Percentiles rank a stretch among this genome's conserved stretches.
phyloP scores from a whole-genome alignment of 2,888 invertebrate genomes.

The Eremobia ochroleuca region DNA sequence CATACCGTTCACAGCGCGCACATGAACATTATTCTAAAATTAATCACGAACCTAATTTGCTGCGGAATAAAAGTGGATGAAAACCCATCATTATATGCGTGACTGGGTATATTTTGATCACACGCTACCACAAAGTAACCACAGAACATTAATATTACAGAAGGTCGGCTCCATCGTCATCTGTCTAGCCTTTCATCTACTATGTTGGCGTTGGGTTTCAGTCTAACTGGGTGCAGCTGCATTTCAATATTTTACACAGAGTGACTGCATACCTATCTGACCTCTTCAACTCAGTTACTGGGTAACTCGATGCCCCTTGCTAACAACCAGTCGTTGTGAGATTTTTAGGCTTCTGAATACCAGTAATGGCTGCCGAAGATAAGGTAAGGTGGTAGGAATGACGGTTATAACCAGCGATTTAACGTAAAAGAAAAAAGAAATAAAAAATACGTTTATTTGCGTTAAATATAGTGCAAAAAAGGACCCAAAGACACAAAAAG shows the following conservation, averaged over 20 bases:
- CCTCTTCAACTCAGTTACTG: not conserved
- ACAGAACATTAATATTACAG: conserved; percentile 1
- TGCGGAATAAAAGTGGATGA: conserved; percentile 44
- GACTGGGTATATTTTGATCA: conserved; percentile 61
- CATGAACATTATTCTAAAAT: conserved; percentile 46
- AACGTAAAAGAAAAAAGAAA: too few species aligned
- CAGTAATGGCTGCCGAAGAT: not conserved
- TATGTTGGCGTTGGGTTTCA: not conserved
- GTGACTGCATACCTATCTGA: not conserved
- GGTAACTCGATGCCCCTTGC: not conserved
- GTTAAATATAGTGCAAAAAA: too few species aligned
- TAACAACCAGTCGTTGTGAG: not conserved
- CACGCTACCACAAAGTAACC: conserved; percentile 57
- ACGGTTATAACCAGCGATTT: too few species aligned
- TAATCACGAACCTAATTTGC: conserved; percentile 48
- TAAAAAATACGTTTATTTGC: too few species aligned
- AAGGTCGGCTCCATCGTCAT: not conserved
- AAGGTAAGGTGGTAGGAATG: too few species aligned
- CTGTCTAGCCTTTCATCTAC: not conserved
- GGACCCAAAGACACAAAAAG: too few species aligned
- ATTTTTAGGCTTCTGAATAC: not conserved
- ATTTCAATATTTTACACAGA: not conserved
- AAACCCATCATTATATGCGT: conserved; percentile 60
- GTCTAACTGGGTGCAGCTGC: not conserved
- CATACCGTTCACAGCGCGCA: conserved; percentile 3